Conservation (phyloP, 2,797 vertebrate species). For the Argentina silus region DNA sequence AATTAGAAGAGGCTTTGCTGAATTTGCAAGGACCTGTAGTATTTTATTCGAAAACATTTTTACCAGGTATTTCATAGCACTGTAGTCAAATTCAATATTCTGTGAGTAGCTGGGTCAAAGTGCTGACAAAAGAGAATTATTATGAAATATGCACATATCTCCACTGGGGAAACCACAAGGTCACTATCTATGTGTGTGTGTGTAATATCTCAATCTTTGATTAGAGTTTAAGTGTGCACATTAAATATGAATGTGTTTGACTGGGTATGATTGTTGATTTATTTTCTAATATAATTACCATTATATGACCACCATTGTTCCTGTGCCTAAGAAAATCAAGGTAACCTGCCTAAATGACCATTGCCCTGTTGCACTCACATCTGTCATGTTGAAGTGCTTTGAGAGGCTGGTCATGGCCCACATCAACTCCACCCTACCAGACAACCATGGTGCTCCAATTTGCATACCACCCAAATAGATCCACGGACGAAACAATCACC, state of each 20-base stretch:
- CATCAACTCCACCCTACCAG: too few species aligned
- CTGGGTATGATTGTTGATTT: conserved; percentile 47
- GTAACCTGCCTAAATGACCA: too few species aligned
- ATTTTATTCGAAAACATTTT: not conserved
- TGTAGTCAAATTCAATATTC: not conserved
- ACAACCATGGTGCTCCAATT: too few species aligned
- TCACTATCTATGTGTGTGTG: conserved; percentile 9
- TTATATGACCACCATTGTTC: conserved; percentile 27
- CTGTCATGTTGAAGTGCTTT: too few species aligned
- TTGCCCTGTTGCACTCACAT: too few species aligned
- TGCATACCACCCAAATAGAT: too few species aligned
- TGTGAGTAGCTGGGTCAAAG: conserved; percentile 2
- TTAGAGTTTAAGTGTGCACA: conserved; percentile 34
- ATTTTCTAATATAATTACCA: conserved; percentile 48
- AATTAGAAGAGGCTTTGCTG: not conserved
- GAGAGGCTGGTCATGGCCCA: too few species aligned
- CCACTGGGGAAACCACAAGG: conserved; percentile 20
- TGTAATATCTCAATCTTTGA: conserved; percentile 28
- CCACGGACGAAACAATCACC: too few species aligned
- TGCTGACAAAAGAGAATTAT: conserved; percentile 30
- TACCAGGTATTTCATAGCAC: not conserved
- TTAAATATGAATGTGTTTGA: conserved; percentile 45
- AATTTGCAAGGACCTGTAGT: not conserved
- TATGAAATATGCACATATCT: conserved; percentile 44
- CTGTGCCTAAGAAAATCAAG: conserved; percentile 25